These are phyloP conservation scores for Echinometra lucunter DNA, from an alignment of 53 echinoderm and acorn worm species.

Conservation along the genomic window DNA sequence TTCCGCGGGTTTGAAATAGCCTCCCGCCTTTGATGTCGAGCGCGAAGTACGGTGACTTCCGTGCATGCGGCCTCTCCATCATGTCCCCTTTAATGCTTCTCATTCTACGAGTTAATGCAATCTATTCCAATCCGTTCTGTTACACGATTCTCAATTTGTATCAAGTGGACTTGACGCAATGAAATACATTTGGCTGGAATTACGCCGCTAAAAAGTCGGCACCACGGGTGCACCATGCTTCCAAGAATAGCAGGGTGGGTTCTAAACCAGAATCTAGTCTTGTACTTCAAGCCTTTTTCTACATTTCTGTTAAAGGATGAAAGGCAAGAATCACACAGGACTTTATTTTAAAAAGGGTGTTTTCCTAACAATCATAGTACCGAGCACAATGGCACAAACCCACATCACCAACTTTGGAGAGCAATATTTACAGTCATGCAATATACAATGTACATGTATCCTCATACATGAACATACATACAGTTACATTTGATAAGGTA, in stretches of 20 bases:
- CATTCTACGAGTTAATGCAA: slow-evolving; percentile 7
- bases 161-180: slow-evolving; percentile 44
- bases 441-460: too few relatives aligned
- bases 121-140: background rate
- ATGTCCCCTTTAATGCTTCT: background rate
- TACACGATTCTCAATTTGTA: slow-evolving; percentile 54
- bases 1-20: background rate
- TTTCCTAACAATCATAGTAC: background rate
- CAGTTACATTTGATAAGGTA: too few relatives aligned
- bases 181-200: slow-evolving; percentile 65
- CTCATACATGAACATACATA: too few relatives aligned
- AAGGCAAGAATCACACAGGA: background rate
- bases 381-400: background rate
- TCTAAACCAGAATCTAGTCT: background rate
- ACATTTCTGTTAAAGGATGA: background rate
- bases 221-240: slow-evolving; percentile 48
- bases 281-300: background rate
- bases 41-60: slow-evolving; percentile 29
- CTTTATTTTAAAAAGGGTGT: background rate
- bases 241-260: slow-evolving; percentile 46
- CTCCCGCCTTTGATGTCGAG: slow-evolving; percentile 19
- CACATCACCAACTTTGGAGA: background rate
- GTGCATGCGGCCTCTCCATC: background rate
- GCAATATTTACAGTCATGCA: too few relatives aligned
- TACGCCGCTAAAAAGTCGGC: slow-evolving; percentile 54